These are phyloP conservation scores for Dryomyza anilis DNA, from an alignment of 2,888 invertebrate genomes.

Conservation along the genomic window DNA sequence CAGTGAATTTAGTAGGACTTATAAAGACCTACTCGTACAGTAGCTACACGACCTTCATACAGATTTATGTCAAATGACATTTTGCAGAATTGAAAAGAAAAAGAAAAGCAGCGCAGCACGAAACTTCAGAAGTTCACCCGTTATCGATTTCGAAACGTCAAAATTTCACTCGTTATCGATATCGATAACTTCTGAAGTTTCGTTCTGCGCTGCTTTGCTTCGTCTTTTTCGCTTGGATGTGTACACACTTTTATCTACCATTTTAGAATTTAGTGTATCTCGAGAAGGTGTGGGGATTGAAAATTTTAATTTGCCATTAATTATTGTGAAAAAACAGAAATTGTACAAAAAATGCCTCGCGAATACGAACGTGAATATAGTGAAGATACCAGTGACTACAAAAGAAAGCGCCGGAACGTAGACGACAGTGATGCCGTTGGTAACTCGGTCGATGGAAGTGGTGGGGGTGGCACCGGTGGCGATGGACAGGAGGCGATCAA, in stretches of 20 bases:
- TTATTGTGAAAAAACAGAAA: background rate
- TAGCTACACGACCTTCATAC: no score
- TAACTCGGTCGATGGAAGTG: constrained; percentile 37
- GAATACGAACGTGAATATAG: constrained; percentile 58
- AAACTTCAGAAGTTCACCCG: no score
- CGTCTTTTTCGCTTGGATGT: background rate
- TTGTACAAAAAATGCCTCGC: constrained; percentile 51
- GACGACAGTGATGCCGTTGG: constrained; percentile 44
- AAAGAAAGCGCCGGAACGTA: constrained; percentile 56
- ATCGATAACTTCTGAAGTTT: no score
- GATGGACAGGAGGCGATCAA: constrained; percentile 29
- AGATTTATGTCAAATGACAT: no score
- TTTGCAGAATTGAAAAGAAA: no score
- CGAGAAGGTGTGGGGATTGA: constrained; percentile 4
- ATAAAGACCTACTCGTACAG: no score
- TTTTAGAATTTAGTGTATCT: background rate
- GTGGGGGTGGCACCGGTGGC: constrained; percentile 40
- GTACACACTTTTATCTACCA: constrained; percentile 6
- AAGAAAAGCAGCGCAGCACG: no score
- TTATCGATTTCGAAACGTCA: no score
- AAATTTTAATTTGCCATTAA: background rate
- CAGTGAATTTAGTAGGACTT: no score
- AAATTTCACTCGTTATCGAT: no score
- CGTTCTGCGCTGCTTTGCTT: background rate
- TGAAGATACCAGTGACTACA: constrained; percentile 57